Percentiles rank a stretch among this genome's conserved stretches.
Evolutionary conservation across 1,140 invertebrate genomes (phyloP).

Genomic region (Monomorium pharaonis): DNA sequence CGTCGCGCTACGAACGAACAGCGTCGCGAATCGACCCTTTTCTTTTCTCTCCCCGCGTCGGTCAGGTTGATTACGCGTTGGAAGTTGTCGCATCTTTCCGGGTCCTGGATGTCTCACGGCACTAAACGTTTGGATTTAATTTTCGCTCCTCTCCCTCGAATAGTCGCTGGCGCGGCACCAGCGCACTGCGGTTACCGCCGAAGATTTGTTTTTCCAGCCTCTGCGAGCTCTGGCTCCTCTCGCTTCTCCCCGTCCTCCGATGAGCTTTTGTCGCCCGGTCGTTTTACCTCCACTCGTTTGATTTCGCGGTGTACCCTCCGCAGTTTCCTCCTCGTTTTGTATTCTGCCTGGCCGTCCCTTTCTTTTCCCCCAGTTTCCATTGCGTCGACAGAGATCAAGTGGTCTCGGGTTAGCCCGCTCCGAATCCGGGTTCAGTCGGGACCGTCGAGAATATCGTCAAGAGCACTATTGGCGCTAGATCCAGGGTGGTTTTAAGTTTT

Average conservation of each 20-base stretch:
- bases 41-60: background rate
- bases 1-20: background rate
- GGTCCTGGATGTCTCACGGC: background rate
- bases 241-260: background rate
- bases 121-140: conserved; percentile 36
- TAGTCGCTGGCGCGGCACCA: conserved; percentile 5
- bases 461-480: background rate
- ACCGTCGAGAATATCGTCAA: background rate
- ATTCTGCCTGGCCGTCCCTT: background rate
- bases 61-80: conserved; percentile 22
- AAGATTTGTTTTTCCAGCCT: conserved; percentile 37
- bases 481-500: background rate
- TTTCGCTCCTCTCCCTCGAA: conserved; percentile 28
- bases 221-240: background rate
- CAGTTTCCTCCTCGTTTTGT: background rate
- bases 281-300: conserved; percentile 26
- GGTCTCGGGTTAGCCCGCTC: background rate
- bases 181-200: background rate
- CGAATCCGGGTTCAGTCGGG: background rate
- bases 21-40: conserved; percentile 10
- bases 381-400: conserved; percentile 30
- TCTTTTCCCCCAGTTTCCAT: background rate
- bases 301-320: conserved; percentile 17
- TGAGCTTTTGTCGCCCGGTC: conserved; percentile 37
- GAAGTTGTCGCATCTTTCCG: conserved; percentile 2